phyloP scores from a whole-genome alignment of 1,140 invertebrate genomes.

The Odontomachus brunneus region DNA sequence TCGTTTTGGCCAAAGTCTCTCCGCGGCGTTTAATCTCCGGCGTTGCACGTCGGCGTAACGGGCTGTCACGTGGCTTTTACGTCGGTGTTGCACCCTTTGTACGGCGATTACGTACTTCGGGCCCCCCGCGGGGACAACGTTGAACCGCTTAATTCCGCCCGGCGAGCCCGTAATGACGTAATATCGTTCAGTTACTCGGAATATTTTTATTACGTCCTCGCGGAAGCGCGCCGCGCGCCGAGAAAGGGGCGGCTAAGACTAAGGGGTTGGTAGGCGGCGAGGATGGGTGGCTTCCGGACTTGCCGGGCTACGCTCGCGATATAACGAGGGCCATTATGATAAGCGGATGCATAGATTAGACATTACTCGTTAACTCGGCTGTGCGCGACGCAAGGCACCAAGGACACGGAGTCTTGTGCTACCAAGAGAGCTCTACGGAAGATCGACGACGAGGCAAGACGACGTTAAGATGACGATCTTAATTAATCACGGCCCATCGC shows the following conservation, averaged over 20 bases:
- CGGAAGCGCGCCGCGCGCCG: slow-evolving; percentile 18
- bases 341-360: slow-evolving; percentile 85
- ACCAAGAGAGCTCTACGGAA: slow-evolving; percentile 30
- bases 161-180: slow-evolving; percentile 75
- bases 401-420: slow-evolving; percentile 22
- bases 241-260: slow-evolving; percentile 34
- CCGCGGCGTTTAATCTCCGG: slow-evolving; percentile 16
- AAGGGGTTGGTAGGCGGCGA: slow-evolving; percentile 44
- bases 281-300: slow-evolving; percentile 62
- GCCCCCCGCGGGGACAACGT: slow-evolving; percentile 33
- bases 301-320: slow-evolving; percentile 72
- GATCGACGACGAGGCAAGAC: slow-evolving; percentile 19
- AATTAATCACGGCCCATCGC: slow-evolving; percentile 1
- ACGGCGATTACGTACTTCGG: slow-evolving; percentile 21
- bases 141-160: slow-evolving; percentile 64
- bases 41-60: not conserved
- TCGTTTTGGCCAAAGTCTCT: slow-evolving; percentile 1
- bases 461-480: not conserved
- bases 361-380: slow-evolving; percentile 83
- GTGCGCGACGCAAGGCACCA: slow-evolving; percentile 71
- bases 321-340: slow-evolving; percentile 84
- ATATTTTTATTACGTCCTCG: slow-evolving; percentile 79
- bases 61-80: slow-evolving; percentile 34
- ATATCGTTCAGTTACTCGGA: slow-evolving; percentile 82
- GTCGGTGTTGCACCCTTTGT: slow-evolving; percentile 14